Base-by-base conservation (phyloP, 2,888 invertebrate genomes). In the Lordiphosa fenestrarum region DNA sequence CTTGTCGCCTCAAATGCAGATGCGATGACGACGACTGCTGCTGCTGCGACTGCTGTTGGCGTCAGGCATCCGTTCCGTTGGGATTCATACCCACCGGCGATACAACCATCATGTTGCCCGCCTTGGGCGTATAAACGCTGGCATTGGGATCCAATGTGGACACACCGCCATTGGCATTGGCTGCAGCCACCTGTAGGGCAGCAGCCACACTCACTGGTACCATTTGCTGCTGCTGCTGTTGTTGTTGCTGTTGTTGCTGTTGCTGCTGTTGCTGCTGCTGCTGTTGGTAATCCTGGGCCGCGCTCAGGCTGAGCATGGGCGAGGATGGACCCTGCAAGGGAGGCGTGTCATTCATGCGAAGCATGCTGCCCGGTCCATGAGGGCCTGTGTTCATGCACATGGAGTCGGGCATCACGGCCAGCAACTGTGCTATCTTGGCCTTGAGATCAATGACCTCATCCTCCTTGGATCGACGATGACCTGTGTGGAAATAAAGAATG, bases 371-470 rank as follows among this genome's bases (percentile, higher is more conserved):
- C 25, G 25, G 25, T 25, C 25, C 25, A 25, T 25, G 25, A 13
- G 87, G 90, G 68, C 92, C 91, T 41, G 91, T 88, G 53, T 91
- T 90, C 62, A 91, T 84, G 73, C 91, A 91, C 85, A 93, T 92
- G 52, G 92, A 90, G 85, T 95, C 94, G 19, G 89, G 89, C 95
- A 97, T 95, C 68, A 98, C 95, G 23, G 98, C 98, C 90, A 98
- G 91, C 88, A 98, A 94, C 91, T 98, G 98, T 65, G 97, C 97
- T 88, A 96, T 94, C 91, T 95, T 95, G 61, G 94, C 93, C 89
- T 97, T 97, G 75, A 98, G 92, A 88, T 96, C 96, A 77, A 95
- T 95, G 74, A 98, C 94, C 90, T 98, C 97, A 86, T 95, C 95
- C 83, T 98, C 97, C 90, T 96, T 96, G 71, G 93, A 92, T 80